phyloP scores from a whole-genome alignment of 2,888 invertebrate species.

The Scaptomyza flava region DNA sequence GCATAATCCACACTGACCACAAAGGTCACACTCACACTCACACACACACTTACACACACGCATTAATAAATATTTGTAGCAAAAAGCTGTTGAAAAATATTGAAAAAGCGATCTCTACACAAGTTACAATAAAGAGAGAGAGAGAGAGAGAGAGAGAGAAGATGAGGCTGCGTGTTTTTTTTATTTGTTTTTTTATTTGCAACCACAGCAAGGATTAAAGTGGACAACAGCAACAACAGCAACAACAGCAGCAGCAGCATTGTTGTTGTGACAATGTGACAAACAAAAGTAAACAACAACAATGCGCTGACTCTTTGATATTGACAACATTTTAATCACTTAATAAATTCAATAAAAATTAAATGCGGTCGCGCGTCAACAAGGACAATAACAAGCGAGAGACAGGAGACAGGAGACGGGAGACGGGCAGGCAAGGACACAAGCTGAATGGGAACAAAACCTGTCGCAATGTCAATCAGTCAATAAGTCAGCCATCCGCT shows the following conservation, averaged over 20 bases:
- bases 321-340: constrained; percentile 84
- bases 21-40: constrained; percentile 68
- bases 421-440: constrained; percentile 6
- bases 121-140: constrained; percentile 48
- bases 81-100: constrained; percentile 73
- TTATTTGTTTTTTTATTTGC: constrained; percentile 21
- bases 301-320: constrained; percentile 74
- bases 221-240: constrained; percentile 19
- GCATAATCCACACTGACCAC: constrained; percentile 70
- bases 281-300: constrained; percentile 68
- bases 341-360: constrained; percentile 84
- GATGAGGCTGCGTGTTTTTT: constrained; percentile 3
- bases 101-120: constrained; percentile 78
- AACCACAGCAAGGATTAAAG: constrained; percentile 21
- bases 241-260: constrained; percentile 10
- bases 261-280: constrained; percentile 66
- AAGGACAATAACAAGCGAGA: constrained; percentile 48
- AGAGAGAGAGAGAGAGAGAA: not conserved
- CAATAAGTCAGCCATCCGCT: constrained; percentile 34
- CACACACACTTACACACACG: constrained; percentile 10
- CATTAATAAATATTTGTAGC: constrained; percentile 69
- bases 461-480: constrained; percentile 27
- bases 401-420: not conserved
- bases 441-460: constrained; percentile 30
- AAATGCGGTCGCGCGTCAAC: constrained; percentile 82